These are phyloP conservation scores for Phyllostomus discolor DNA, from an alignment of 2,113 vertebrate species.

Conservation along the genomic window DNA sequence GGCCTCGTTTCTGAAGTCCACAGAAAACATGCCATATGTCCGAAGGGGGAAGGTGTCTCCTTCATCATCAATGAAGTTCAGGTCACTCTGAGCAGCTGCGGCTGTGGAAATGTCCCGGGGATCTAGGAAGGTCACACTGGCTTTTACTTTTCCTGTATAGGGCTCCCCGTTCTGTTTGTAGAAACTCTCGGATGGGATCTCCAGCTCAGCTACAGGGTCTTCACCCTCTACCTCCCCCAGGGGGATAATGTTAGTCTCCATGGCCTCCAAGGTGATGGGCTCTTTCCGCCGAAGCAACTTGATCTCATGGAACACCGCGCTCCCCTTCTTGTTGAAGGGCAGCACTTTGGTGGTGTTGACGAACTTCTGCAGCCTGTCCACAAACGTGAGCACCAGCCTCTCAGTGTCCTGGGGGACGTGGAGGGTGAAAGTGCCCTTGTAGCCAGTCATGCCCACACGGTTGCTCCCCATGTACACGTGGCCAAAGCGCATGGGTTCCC, in stretches of 20 bases:
- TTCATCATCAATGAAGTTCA: conserved; percentile 91
- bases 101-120: conserved; percentile 91
- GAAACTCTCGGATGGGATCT: conserved; percentile 93
- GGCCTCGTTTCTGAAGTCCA: conserved; percentile 91
- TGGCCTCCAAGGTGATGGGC: conserved; percentile 87
- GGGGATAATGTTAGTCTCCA: conserved; percentile 87
- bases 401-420: conserved; percentile 90
- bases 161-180: conserved; percentile 92
- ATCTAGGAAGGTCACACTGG: conserved; percentile 95
- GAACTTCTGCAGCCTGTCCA: conserved; percentile 95
- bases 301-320: conserved; percentile 94
- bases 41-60: conserved; percentile 92
- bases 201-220: conserved; percentile 91
- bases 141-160: conserved; percentile 91
- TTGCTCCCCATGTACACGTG: conserved; percentile 91
- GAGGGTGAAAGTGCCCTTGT: conserved; percentile 96
- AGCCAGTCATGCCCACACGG: conserved; percentile 93
- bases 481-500: conserved; percentile 96
- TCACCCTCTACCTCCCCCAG: conserved; percentile 88
- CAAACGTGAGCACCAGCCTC: conserved; percentile 95
- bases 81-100: conserved; percentile 91
- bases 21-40: conserved; percentile 97
- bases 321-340: conserved; percentile 92
- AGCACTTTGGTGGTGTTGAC: conserved; percentile 97
- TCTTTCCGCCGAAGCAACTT: conserved; percentile 90